Base-by-base conservation (phyloP, 1,140 invertebrate species). In the Procambarus virginalis region DNA sequence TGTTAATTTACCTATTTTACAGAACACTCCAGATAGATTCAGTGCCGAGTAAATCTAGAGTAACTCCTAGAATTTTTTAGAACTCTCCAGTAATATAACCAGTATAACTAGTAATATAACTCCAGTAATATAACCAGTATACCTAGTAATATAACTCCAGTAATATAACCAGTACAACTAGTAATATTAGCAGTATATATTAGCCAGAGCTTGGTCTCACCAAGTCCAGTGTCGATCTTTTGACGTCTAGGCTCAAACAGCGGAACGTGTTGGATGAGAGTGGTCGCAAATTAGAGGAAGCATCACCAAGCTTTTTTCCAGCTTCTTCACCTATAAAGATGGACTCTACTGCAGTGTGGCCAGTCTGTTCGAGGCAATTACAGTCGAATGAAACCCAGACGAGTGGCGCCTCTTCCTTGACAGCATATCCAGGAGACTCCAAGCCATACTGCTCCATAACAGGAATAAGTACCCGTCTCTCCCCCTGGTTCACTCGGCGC, bases 161-260 rank as follows among this genome's bases (percentile, higher is more conserved):
- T 34, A 34, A 34, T 34, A 34, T 34, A 34, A 34, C 34, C 34
- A 34, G 34, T 34, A 34, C 1, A 34, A 34, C 34, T 34, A 34
- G 34, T 34, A 34, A 34, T 34, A 89, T 92, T 78, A 79, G n/a
- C n/a, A n/a, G n/a, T n/a, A n/a, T n/a, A n/a, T 86, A 60, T 88
- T n/a, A 91, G 91, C 85, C 92, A 92, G 84, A 92, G 64, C 34
- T 84, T 75, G 83, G 79, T 10, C 51, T 34, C 34, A 34, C 34
- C 34, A 34, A 0, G 34, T 34, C 34, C 34, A 34, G 34, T 34
- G 34, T 34, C 34, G 81, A 77, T 34, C 88, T 77, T 90, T 58
- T 78, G 55, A 55, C 73, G 48, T 90, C 82, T 10, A 90, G 82
- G 6, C 78, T 70, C 78, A 89, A 89, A n/a, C 22, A 89, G 49